A percentile compares a stretch with the other conserved stretches of the same genome.
Evolutionary conservation across 2,797 vertebrate species (phyloP).

Genomic region (Catharus ustulatus): DNA sequence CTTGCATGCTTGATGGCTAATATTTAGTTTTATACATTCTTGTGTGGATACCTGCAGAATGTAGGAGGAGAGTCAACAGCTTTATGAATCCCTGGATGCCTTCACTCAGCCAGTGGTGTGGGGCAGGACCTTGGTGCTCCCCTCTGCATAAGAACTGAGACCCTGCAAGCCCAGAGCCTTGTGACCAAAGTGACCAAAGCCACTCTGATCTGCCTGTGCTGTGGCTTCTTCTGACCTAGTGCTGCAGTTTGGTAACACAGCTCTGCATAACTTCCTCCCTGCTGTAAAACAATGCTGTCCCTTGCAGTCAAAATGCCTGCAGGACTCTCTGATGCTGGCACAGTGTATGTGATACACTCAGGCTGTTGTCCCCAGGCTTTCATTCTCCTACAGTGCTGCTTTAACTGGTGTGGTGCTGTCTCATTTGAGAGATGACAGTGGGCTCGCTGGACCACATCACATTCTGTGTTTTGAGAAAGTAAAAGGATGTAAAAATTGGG

Average conservation of each 20-base stretch:
- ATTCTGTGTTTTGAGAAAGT: not conserved
- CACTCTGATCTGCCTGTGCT: not conserved
- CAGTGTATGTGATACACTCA: not conserved
- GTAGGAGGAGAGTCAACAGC: not conserved
- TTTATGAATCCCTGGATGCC: not conserved
- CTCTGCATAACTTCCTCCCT: not conserved
- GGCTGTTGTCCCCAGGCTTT: not conserved
- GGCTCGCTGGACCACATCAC: not conserved
- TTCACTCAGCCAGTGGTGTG: not conserved
- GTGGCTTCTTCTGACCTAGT: not conserved
- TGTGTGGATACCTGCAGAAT: not conserved
- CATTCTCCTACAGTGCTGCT: not conserved
- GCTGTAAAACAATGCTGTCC: not conserved
- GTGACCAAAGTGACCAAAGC: not conserved
- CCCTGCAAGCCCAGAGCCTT: not conserved
- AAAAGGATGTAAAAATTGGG: not conserved
- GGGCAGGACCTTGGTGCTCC: not conserved
- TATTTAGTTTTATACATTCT: not conserved
- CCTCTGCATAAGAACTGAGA: not conserved
- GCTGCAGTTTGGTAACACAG: not conserved
- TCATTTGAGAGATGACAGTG: not conserved
- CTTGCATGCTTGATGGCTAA: not conserved
- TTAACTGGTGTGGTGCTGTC: not conserved
- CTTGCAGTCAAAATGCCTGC: not conserved
- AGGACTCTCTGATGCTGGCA: not conserved